Base-by-base conservation (phyloP, 2,113 vertebrate genomes). In the Pao palembangensis region DNA sequence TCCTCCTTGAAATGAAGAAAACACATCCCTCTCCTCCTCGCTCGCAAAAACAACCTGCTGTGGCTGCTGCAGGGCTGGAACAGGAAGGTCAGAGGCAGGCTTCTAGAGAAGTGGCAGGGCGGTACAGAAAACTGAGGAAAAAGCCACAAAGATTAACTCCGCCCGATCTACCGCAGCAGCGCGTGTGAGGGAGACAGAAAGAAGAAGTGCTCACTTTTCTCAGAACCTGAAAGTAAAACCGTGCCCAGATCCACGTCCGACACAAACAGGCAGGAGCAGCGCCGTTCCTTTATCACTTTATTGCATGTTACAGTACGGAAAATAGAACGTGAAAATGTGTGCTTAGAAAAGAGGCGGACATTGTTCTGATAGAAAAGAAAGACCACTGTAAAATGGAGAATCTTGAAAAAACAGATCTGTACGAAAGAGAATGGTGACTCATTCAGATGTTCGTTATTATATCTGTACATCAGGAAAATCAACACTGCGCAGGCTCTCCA, bases 231-330 rank as follows among this genome's bases (percentile, higher is more conserved):
- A 38, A 38, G 34, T 12, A 3, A 38, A 38, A 38, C 34, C 1
- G 8, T 38, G 34, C 34, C 34, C 34, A 4, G 34, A 38, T 38
- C 34, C 34, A 38, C 1, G 10, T 12, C 34, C 11, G 34, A 38
- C 34, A 38, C 34, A 38, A 38, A 38, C 34, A 38, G 8, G 34
- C 34, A 38, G 34, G 34, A 12, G 34, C 34, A 4, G 8, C 34
- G 34, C 34, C 34, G 8, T 38, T 38, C 34, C 34, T 38, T 38
- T 91, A 94, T 88, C 89, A 91, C 92, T 94, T 95, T 95, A 95
- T 95, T 95, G 91, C 93, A 93, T 92, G 92, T 94, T 87, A 91
- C 90, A 90, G 89, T 93, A 96, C 92, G 94, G 88, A 93, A 93
- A 93, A 93, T 93, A 94, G 85, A 93, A 93, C 91, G 82, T 91